Evolutionary conservation across 2,888 invertebrate species (phyloP).

Genomic region (Thereva unica): DNA sequence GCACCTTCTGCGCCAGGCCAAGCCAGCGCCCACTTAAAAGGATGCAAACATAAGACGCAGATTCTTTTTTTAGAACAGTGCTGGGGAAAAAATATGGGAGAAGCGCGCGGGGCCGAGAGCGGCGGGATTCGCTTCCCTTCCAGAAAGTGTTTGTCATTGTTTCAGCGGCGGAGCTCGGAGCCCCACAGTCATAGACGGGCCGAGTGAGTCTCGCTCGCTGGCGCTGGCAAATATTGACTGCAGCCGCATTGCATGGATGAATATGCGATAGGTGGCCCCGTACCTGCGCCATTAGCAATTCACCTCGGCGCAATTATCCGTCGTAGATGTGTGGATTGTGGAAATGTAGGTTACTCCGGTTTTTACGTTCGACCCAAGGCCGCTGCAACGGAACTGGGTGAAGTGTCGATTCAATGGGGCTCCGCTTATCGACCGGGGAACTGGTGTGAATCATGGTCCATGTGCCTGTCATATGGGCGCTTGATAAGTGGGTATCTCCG

Average conservation of each 20-base stretch:
- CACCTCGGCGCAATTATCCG: slow-evolving; percentile 21
- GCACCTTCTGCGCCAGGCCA: background rate
- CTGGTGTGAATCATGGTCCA: no score
- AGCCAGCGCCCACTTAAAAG: slow-evolving; percentile 6
- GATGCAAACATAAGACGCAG: slow-evolving; percentile 22
- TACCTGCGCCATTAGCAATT: slow-evolving; percentile 28
- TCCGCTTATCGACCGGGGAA: slow-evolving; percentile 8
- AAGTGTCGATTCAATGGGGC: slow-evolving; percentile 17
- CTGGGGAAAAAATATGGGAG: slow-evolving; percentile 5
- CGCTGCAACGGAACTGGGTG: slow-evolving; percentile 11
- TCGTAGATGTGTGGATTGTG: slow-evolving; percentile 16
- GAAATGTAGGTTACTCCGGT: slow-evolving; percentile 29
- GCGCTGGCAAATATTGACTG: slow-evolving; percentile 21
- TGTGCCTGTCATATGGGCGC: no score
- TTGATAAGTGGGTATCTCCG: background rate
- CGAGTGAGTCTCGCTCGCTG: no score
- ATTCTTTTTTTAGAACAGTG: slow-evolving; percentile 16
- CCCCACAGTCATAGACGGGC: no score
- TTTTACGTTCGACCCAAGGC: slow-evolving; percentile 30
- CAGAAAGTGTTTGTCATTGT: no score
- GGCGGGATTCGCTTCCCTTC: slow-evolving; percentile 2
- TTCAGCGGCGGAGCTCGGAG: no score
- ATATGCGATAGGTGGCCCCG: slow-evolving; percentile 7
- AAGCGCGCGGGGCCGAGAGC: slow-evolving; percentile 5
- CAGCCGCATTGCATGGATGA: background rate